phyloP scores from a whole-genome alignment of 2,113 vertebrate species.

The Sinocyclocheilus maitianheensis region DNA sequence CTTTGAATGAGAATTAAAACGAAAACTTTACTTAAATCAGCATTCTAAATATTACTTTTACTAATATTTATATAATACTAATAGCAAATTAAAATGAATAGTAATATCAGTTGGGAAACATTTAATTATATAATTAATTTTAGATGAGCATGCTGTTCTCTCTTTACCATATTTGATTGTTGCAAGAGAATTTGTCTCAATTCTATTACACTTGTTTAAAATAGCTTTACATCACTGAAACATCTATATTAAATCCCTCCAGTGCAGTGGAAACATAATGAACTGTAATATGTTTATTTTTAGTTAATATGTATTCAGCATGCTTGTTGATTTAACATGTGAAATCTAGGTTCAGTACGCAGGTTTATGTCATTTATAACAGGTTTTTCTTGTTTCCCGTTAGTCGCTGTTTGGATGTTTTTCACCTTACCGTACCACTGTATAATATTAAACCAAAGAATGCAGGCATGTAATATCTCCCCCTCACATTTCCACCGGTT shows the following conservation, averaged over 20 bases:
- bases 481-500: constrained; percentile 66
- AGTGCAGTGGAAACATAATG: background rate
- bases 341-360: background rate
- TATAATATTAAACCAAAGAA: constrained; percentile 77
- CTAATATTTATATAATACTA: too few relatives aligned
- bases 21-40: too few relatives aligned
- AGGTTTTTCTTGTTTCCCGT: background rate
- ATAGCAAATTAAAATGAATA: too few relatives aligned
- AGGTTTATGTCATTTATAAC: background rate
- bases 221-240: background rate
- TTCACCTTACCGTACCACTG: constrained; percentile 56
- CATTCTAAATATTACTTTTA: background rate
- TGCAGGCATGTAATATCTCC: constrained; percentile 59
- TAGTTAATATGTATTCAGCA: background rate
- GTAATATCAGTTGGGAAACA: background rate
- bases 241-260: background rate
- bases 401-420: background rate
- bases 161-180: background rate
- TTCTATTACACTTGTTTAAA: background rate
- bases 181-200: background rate
- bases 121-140: background rate
- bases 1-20: background rate
- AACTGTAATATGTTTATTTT: background rate
- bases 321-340: background rate
- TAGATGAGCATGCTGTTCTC: background rate